These are phyloP conservation scores for Uropsilus gracilis DNA, from an alignment of 2,113 vertebrate species.

Conservation along the genomic window DNA sequence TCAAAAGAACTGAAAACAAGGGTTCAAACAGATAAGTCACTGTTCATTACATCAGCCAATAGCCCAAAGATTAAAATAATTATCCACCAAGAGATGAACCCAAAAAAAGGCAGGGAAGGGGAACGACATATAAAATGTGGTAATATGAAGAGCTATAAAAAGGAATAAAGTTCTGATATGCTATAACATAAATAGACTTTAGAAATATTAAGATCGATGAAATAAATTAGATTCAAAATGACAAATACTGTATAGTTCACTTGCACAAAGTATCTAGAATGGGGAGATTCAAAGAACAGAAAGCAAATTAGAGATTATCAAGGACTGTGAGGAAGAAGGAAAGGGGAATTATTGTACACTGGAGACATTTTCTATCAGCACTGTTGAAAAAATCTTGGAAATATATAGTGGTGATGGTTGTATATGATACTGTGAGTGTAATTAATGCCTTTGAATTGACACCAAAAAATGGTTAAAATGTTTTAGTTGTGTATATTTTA, in stretches of 20 bases:
- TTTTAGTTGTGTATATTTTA: background rate
- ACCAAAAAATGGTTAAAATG: too few species aligned
- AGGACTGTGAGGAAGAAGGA: background rate
- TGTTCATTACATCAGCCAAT: background rate
- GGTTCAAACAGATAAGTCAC: too few species aligned
- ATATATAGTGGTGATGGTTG: background rate
- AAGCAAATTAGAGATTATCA: background rate
- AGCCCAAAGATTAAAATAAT: background rate
- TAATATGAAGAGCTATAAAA: background rate
- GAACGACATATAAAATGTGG: background rate
- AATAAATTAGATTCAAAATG: background rate
- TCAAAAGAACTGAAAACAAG: background rate
- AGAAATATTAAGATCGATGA: background rate
- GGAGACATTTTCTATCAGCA: background rate
- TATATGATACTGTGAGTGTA: background rate
- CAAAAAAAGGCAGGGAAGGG: too few species aligned
- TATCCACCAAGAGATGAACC: background rate
- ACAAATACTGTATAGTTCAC: background rate
- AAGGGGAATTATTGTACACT: background rate
- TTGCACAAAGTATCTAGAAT: background rate
- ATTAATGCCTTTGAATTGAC: too few species aligned
- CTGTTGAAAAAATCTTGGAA: background rate
- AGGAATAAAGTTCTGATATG: background rate
- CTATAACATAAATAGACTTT: background rate
- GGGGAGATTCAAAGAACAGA: background rate